Evolutionary conservation across 2,888 invertebrate genomes (phyloP).

Genomic region (Apantesis nais): DNA sequence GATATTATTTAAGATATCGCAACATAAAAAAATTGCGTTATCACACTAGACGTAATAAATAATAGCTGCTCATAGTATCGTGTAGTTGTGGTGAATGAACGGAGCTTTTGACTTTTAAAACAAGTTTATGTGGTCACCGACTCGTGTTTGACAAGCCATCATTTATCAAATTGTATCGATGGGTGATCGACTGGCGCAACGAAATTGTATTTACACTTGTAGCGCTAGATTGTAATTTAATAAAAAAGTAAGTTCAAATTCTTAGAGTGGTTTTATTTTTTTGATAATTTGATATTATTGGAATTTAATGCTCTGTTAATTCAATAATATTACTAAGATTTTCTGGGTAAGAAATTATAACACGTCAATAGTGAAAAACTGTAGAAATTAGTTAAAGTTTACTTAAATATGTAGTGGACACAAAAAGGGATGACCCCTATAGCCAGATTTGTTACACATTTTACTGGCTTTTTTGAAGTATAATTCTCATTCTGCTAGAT

Average conservation of each 20-base stretch:
- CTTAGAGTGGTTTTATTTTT: too few relatives aligned
- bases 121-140: constrained; percentile 60
- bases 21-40: not conserved
- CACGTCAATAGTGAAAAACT: too few relatives aligned
- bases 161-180: constrained; percentile 75
- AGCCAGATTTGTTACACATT: not conserved
- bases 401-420: not conserved
- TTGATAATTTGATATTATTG: too few relatives aligned
- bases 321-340: not conserved
- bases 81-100: constrained; percentile 67
- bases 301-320: not conserved
- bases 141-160: constrained; percentile 60
- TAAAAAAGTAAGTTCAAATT: not conserved
- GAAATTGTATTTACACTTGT: constrained; percentile 46
- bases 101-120: constrained; percentile 60
- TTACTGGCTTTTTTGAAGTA: too few relatives aligned
- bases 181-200: constrained; percentile 69
- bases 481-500: too few relatives aligned
- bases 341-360: too few relatives aligned
- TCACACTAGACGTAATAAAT: constrained; percentile 27
- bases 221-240: constrained; percentile 12
- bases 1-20: not conserved
- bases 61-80: constrained; percentile 24
- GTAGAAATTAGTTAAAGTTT: not conserved
- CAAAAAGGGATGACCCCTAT: too few relatives aligned